Percentiles rank a stretch among this genome's conserved stretches.
These are phyloP conservation scores for Aptenodytes forsteri DNA, from an alignment of 2,113 vertebrate genomes.

Conservation along the genomic window DNA sequence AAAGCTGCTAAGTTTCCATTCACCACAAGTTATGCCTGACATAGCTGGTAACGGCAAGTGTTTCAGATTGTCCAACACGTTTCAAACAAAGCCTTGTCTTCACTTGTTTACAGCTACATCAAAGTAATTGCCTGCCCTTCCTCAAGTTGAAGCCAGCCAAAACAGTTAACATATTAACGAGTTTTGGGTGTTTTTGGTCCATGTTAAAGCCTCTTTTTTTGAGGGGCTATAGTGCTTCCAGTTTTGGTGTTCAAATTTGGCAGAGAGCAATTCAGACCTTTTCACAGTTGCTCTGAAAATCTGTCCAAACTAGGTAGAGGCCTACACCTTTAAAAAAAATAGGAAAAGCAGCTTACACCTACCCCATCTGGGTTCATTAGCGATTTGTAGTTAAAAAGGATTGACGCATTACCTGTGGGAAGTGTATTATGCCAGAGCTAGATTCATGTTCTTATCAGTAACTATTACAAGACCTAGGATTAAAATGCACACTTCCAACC, in stretches of 20 bases:
- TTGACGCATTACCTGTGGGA: background rate
- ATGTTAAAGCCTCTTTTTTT: background rate
- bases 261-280: background rate
- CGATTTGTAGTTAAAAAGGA: background rate
- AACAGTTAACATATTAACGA: background rate
- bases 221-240: background rate
- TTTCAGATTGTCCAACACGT: background rate
- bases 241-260: background rate
- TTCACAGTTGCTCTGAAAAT: background rate
- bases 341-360: background rate
- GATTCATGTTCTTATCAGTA: background rate
- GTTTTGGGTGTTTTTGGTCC: background rate
- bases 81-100: background rate
- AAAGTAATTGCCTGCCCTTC: background rate
- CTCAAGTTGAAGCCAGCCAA: background rate
- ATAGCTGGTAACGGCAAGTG: accelerated
- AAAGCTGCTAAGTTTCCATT: background rate
- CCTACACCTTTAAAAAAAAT: background rate
- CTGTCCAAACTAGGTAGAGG: background rate
- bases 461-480: background rate
- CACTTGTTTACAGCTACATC: background rate
- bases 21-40: background rate
- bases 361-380: background rate
- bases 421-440: background rate
- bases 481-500: background rate